Base-by-base conservation (phyloP, 2,888 invertebrate genomes). In the Drosophila merina region DNA sequence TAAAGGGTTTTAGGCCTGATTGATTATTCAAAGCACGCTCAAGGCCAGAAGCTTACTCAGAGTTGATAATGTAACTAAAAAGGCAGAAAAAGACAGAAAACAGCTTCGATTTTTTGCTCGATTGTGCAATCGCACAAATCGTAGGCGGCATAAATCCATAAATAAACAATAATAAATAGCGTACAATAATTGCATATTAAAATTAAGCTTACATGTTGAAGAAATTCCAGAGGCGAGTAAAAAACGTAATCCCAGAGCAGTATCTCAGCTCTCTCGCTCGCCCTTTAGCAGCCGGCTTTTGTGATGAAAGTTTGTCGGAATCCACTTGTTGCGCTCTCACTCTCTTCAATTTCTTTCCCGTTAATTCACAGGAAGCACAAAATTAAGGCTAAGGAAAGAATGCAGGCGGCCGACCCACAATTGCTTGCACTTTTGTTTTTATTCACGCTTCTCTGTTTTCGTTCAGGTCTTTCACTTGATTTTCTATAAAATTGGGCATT, bases 141-240 rank as follows among this genome's bases (percentile, higher is more conserved):
- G 81, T 81, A 77, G 81, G 81, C 83, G 81, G 78, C 62, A 64
- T 62, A 52, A 70, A 70, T 75, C 74, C 75, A 73, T 74, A 77
- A 79, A 75, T 80, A 81, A 76, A 70, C 60, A 67, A 62, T 47
- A 79, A 75, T 79, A 79, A 76, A 72, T 68, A 54, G 77, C 76
- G 73, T 71, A 83, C 83, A 79, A 68, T 83, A 83, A 81, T 80
- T 81, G 81, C 83, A 81, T 81, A 83, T 83, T 83, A 84, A 81
- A 67, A 57, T 28, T 44, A 26, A 12, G 38, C 64, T 64, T 64
- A 66, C 63, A 62, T 66, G 33, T 62, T 62, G 60, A 62, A 54
- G 64, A 48, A 62, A 54, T 54, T 62, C 48, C 62, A 62, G 63
- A 9, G 52, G 8, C 44, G 14, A 28, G 10, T 12, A 9, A 7